Evolutionary conservation across 2,888 invertebrate species (phyloP), one percentile per base, ranked within the genome.

Genomic region (Tetramorium bicarinatum): DNA sequence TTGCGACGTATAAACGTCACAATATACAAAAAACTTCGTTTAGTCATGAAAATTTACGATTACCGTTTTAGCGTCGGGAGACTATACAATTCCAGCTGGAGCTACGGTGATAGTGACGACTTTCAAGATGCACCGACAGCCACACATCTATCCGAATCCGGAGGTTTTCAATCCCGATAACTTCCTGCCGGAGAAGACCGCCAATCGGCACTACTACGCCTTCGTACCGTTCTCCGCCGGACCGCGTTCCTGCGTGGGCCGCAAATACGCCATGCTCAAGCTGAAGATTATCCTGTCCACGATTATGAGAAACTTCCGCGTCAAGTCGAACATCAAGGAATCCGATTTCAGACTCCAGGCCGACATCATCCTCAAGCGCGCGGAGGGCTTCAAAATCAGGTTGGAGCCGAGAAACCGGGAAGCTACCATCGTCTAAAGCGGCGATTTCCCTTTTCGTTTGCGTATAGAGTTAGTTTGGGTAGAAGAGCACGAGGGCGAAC

Each of bases 141-240:
- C 96, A 0, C 95, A 96, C 85, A 96, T 97, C 92, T 97, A 96
- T 92, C 96, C 97, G 75, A 96, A 97, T 88, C 97, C 97, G 0
- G 95, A 96, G 1, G 96, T 96, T 85, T 98, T 97, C 94, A 96
- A 98, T 93, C 97, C 97, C 0, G 97, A 97, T 92, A 97, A 97
- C 93, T 97, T 97, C 96, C 94, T 97, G 49, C 97, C 97, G 0
- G 97, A 97, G 92, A 96, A 96, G 80, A 97, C 97, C 34, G 96
- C 96, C 47, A 97, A 97, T 88, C 96, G 97, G 74, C 97, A 98
- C 91, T 97, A 97, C 93, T 98, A 98, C 93, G 96, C 97, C 85
- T 97, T 96, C 92, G 97, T 98, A 77, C 97, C 97, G 0, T 98
- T 98, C 95, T 97, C 97, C 85, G 97, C 97, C 67, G 97, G 97